Evolutionary conservation across 2,797 vertebrate species (phyloP).

Genomic region (Gambelia wislizenii): DNA sequence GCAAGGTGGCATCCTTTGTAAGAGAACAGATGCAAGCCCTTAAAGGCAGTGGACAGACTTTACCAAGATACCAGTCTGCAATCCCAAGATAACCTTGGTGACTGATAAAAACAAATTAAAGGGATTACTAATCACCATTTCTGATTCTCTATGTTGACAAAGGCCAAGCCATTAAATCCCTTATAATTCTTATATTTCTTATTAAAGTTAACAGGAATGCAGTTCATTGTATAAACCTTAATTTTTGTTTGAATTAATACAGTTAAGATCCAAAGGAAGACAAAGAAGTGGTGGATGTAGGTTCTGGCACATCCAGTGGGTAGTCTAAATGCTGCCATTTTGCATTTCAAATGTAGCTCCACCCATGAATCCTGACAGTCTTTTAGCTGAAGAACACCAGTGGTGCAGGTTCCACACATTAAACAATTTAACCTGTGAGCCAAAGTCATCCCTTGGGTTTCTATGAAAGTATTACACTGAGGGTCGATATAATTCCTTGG

Average conservation of each 20-base stretch:
- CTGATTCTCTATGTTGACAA: background rate
- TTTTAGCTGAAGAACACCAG: background rate
- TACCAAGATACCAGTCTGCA: background rate
- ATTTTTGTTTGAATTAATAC: background rate
- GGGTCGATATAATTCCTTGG: background rate
- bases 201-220: background rate
- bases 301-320: background rate
- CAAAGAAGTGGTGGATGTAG: background rate
- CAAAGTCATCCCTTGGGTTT: background rate
- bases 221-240: background rate
- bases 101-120: background rate
- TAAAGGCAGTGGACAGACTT: background rate
- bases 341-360: background rate
- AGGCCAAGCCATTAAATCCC: background rate
- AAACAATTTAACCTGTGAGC: background rate
- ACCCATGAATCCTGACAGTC: background rate
- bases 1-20: background rate
- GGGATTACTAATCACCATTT: background rate
- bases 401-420: background rate
- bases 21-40: background rate
- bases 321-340: background rate
- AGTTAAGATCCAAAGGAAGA: background rate
- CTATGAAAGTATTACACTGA: background rate
- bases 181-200: background rate
- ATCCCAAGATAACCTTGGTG: background rate